Percentiles rank a stretch among this genome's conserved stretches.
Conservation (phyloP, 2,888 invertebrate species). For the Drosophila emarginata region DNA sequence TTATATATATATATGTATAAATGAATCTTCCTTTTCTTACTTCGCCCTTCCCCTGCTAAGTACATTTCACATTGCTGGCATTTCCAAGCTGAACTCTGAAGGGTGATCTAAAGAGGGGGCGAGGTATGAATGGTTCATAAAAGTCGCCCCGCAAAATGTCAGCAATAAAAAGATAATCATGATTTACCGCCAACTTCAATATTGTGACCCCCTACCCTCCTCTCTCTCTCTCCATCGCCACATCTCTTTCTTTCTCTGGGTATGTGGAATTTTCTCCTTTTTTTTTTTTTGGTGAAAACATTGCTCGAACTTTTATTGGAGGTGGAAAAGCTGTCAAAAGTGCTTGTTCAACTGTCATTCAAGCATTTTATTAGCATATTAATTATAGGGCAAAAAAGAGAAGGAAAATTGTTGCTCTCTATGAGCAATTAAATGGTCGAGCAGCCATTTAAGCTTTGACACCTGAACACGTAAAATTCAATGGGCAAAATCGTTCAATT, state of each 20-base stretch:
- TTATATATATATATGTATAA: too few species aligned
- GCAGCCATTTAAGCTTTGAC: conserved; percentile 64
- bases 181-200: conserved; percentile 61
- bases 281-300: conserved; percentile 9
- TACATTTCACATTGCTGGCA: conserved; percentile 26
- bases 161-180: conserved; percentile 69
- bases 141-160: conserved; percentile 40
- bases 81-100: not conserved
- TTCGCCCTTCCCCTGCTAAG: not conserved
- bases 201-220: conserved; percentile 32
- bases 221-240: not conserved
- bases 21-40: not conserved
- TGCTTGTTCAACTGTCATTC: conserved; percentile 61
- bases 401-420: conserved; percentile 2
- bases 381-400: conserved; percentile 47
- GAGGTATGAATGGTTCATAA: conserved; percentile 34
- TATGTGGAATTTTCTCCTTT: conserved; percentile 17
- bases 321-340: conserved; percentile 40
- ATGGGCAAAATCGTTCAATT: conserved; percentile 32
- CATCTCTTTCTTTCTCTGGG: not conserved
- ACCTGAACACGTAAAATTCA: conserved; percentile 47
- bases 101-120: conserved; percentile 1
- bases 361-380: conserved; percentile 72
- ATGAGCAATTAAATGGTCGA: conserved; percentile 61
- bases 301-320: conserved; percentile 35